Evolutionary conservation across 2,113 vertebrate genomes (phyloP), one percentile per base, ranked within the genome.

Genomic region (Dermatemys mawii): DNA sequence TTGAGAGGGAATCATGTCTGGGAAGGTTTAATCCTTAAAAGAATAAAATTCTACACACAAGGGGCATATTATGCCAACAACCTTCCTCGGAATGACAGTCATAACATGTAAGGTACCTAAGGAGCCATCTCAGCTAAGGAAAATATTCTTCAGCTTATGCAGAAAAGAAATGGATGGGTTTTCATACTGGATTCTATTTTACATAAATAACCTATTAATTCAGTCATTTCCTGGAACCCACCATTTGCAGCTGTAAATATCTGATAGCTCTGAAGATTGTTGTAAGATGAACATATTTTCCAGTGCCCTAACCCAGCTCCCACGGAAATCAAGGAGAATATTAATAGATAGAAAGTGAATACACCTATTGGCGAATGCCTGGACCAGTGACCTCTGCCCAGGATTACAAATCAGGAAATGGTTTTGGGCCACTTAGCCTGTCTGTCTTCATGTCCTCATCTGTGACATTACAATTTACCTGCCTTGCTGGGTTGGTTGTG

Each of bases 1-100:
- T 90, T 96, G 67, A 95, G 67, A 32, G 60, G 76, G 50, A 88
- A 88, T 96, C 96, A 67, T 83, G 35, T 93, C 76, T 87, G 82
- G 60, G 57, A 49, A 95, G 86, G 26, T 41, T 67, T 97, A 87
- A 96, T 89, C 79, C 38, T 87, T 97, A 96, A 91, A 80, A 96
- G 94, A 91, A 94, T 95, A 81, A 91, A 93, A 91, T 70, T 88
- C 27, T 17, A 11, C 48, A 95, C 86, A 96, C 91, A 83, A 93
- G 81, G 89, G 76, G 67, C 86, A 79, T 92, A 54, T 91, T 96
- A 92, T 51, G 79, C 80, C 81, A 27, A 0, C 78, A 86, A 95
- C 92, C 93, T 95, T 95, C 91, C 17, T 46, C 38, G 83, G 91
- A 91, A 83, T 76, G 78, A 88, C 57, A 93, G 57, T 86, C 41